phyloP scores from a whole-genome alignment of 2,113 vertebrate species.

The Nothobranchius furzeri region DNA sequence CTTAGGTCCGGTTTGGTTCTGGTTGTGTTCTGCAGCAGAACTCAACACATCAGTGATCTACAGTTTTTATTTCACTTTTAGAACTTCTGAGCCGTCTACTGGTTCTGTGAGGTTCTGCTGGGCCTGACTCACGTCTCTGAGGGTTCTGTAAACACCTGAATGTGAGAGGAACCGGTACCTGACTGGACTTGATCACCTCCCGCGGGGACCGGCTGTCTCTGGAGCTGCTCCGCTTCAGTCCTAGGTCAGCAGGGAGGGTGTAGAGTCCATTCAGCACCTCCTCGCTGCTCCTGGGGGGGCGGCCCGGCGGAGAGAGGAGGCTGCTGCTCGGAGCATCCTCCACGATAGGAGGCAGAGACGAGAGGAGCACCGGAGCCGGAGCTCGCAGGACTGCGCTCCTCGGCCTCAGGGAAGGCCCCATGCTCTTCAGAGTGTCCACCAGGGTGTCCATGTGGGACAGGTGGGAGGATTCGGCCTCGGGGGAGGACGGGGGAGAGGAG shows the following conservation, averaged over 20 bases:
- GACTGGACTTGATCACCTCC: conserved; percentile 72
- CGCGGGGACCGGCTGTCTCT: conserved; percentile 70
- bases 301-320: neutral
- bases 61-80: no score
- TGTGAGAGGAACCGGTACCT: conserved; percentile 23
- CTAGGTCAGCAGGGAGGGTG: conserved; percentile 65
- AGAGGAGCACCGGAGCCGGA: conserved; percentile 50
- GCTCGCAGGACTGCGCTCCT: conserved; percentile 62
- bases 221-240: conserved; percentile 48
- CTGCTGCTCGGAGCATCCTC: conserved; percentile 75
- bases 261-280: conserved; percentile 21
- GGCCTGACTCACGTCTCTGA: no score
- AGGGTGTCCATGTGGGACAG: conserved; percentile 86
- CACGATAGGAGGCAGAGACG: conserved; percentile 81
- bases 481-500: conserved; percentile 51
- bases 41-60: no score
- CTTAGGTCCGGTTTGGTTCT: no score
- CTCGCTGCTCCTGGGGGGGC: neutral
- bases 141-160: neutral
- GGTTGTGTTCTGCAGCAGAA: no score
- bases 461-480: conserved; percentile 68
- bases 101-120: neutral
- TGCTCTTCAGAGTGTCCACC: conserved; percentile 87
- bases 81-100: no score
- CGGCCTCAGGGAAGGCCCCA: conserved; percentile 81